These are phyloP conservation scores for Struthio camelus DNA, from an alignment of 2,113 vertebrate genomes.

Conservation along the genomic window DNA sequence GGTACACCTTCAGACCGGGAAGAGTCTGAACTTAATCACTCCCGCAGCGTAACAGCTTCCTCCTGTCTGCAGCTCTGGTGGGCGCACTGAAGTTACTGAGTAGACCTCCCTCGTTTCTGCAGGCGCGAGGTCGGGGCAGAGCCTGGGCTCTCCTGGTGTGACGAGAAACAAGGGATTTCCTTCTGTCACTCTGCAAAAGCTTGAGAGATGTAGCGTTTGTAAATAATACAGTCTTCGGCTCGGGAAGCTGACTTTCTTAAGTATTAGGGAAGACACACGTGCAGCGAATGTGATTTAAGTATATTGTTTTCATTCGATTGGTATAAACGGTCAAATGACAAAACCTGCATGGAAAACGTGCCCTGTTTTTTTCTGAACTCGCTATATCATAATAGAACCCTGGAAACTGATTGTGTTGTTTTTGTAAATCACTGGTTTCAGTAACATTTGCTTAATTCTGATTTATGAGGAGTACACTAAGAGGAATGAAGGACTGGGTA, in stretches of 20 bases:
- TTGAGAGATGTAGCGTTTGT: background rate
- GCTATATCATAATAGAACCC: background rate
- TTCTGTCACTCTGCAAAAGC: background rate
- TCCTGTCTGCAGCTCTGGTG: background rate
- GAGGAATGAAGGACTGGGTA: background rate
- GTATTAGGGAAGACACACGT: fast-evolving
- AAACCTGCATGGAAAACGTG: background rate
- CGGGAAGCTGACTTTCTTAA: background rate
- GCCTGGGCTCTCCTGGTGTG: background rate
- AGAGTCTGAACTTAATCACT: background rate
- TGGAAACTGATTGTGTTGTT: fast-evolving
- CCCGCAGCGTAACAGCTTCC: background rate
- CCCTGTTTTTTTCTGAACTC: background rate
- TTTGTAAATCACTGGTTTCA: background rate
- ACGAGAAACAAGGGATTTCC: background rate
- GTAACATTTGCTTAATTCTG: background rate
- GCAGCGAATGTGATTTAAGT: background rate
- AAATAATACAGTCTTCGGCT: background rate
- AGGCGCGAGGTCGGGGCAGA: background rate
- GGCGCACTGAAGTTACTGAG: fast-evolving
- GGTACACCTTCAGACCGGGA: background rate
- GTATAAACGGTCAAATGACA: background rate
- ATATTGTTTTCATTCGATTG: fast-evolving
- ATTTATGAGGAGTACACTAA: background rate
- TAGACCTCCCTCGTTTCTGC: background rate